Percentiles rank a stretch among this genome's conserved stretches.
These are phyloP conservation scores for Diabrotica undecimpunctata DNA, from an alignment of 1,140 invertebrate genomes.

Conservation along the genomic window DNA sequence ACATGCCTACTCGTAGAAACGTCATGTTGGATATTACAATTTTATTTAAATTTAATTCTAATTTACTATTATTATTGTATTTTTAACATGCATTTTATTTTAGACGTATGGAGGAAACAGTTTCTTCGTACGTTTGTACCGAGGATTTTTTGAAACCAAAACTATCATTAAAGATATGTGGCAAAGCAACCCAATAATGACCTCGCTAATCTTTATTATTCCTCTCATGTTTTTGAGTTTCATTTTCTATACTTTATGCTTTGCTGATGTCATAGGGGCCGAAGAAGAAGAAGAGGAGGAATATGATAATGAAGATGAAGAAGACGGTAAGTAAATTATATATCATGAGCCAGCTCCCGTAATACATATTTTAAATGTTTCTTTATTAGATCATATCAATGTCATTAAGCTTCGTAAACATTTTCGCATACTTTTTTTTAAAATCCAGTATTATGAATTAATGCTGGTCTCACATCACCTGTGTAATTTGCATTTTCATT, in stretches of 20 bases:
- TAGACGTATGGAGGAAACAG: slow-evolving; percentile 80
- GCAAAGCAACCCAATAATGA: slow-evolving; percentile 85
- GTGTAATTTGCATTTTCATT: no score
- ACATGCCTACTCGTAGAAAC: no score
- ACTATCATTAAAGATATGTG: slow-evolving; percentile 79
- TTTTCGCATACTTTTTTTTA: no score
- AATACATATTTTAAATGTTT: no score
- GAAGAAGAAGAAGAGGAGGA: slow-evolving; percentile 69
- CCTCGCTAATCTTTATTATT: slow-evolving; percentile 81
- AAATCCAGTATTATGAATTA: no score
- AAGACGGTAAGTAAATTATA: background rate
- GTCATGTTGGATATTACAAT: no score
- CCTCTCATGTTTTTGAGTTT: slow-evolving; percentile 88
- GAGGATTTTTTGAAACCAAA: slow-evolving; percentile 73
- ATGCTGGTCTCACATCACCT: no score
- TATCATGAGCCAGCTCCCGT: no score
- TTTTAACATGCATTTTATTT: slow-evolving; percentile 24
- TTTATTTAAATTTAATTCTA: no score
- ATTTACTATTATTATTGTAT: background rate
- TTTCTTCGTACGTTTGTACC: slow-evolving; percentile 65
- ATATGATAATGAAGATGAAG: background rate
- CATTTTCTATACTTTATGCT: slow-evolving; percentile 91
- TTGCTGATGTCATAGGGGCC: slow-evolving; percentile 90
- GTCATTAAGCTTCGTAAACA: no score
- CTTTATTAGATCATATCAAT: no score